A percentile compares a stretch with the other conserved stretches of the same genome.
Conservation (phyloP, 92 coral and sea anemone species). For the Porites divaricata region DNA sequence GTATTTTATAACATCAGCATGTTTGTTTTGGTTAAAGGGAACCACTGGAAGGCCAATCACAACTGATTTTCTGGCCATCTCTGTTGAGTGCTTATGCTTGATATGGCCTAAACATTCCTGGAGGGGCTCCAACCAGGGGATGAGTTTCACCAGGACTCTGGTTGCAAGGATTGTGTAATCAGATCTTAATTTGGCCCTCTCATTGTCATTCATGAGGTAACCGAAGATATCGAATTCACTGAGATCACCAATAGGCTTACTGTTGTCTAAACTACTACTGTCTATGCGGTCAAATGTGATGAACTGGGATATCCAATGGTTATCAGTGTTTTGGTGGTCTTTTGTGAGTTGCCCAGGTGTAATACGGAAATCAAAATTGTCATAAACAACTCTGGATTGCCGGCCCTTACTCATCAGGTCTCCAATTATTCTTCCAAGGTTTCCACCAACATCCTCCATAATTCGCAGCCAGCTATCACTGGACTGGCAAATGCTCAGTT, state of each 20-base stretch:
- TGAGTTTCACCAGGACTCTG: constrained; percentile 61
- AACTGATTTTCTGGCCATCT: constrained; percentile 52
- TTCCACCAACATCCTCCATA: constrained; percentile 40
- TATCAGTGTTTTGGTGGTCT: constrained; percentile 37
- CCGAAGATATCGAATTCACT: constrained; percentile 24
- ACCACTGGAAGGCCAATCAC: constrained; percentile 52
- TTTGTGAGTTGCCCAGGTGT: constrained; percentile 29
- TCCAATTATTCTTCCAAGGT: constrained; percentile 20
- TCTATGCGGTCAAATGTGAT: constrained; percentile 62
- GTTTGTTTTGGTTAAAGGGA: constrained; percentile 57
- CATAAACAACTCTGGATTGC: constrained; percentile 37
- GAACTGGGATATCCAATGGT: constrained; percentile 66
- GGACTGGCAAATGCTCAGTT: constrained; percentile 42
- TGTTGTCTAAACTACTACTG: constrained; percentile 30
- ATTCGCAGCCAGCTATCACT: constrained; percentile 39
- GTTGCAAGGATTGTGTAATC: constrained; percentile 59
- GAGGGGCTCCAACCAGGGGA: constrained; percentile 37
- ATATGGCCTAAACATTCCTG: constrained; percentile 43
- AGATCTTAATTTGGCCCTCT: constrained; percentile 34
- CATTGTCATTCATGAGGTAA: constrained; percentile 41
- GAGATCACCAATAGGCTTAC: constrained; percentile 39
- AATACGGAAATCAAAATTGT: constrained; percentile 47
- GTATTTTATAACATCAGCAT: constrained; percentile 63
- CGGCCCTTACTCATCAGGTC: constrained; percentile 27
- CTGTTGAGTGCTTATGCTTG: constrained; percentile 34